Evolutionary conservation across 2,113 vertebrate genomes (phyloP).

Genomic region (Isichthys henryi): DNA sequence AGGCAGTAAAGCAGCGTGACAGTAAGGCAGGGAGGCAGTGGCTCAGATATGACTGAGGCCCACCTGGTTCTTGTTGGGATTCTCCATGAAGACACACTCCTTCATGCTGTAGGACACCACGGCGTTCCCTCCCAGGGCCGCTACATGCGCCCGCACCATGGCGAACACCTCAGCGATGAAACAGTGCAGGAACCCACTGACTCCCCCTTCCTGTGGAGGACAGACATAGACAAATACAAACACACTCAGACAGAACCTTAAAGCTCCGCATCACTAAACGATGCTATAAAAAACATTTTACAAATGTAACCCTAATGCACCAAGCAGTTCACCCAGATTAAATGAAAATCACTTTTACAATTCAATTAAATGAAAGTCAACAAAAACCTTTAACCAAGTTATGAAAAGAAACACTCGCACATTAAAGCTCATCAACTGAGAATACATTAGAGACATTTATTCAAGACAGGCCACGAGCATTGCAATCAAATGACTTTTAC

Average conservation of each 20-base stretch:
- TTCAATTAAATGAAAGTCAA: neutral
- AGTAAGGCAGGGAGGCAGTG: neutral
- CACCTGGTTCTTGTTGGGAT: slow-evolving; percentile 98
- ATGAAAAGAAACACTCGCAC: neutral
- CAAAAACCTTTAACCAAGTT: neutral
- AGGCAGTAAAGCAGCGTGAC: neutral
- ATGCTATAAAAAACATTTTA: neutral
- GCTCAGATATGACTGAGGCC: neutral
- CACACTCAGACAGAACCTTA: neutral
- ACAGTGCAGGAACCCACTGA: slow-evolving; percentile 91
- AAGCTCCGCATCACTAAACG: neutral
- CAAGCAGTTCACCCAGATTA: neutral
- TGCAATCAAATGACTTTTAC: neutral
- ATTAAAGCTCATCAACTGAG: neutral
- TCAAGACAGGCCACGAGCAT: neutral
- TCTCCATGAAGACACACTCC: slow-evolving; percentile 98
- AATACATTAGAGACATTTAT: neutral
- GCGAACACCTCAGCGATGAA: slow-evolving; percentile 97
- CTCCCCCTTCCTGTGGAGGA: slow-evolving; percentile 80
- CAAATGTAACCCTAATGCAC: neutral
- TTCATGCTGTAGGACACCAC: slow-evolving; percentile 98
- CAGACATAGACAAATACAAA: neutral
- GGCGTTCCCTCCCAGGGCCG: slow-evolving; percentile 89
- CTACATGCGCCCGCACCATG: slow-evolving; percentile 93
- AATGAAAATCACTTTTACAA: too few relatives aligned